Conservation (phyloP, 2,797 vertebrate genomes). For the Prunella strophiata region DNA sequence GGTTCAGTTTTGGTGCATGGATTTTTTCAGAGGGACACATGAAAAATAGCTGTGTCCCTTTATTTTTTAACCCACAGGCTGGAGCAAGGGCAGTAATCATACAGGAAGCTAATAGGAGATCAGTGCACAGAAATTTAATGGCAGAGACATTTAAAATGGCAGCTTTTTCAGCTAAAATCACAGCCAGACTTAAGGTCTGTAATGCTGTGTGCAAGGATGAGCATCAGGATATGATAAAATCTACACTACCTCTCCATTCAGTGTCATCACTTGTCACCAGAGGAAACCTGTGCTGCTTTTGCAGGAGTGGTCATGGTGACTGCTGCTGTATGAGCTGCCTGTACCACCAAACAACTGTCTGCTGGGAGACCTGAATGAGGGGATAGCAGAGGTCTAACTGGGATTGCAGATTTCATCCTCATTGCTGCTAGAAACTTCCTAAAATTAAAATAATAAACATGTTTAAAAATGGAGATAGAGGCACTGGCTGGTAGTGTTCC, state of each 20-base stretch:
- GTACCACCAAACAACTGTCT: not conserved
- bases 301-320: not conserved
- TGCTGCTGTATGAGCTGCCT: not conserved
- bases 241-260: not conserved
- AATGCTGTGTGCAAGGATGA: rapidly evolving
- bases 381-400: not conserved
- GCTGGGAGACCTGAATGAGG: not conserved
- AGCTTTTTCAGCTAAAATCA: not conserved
- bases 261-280: not conserved
- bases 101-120: not conserved
- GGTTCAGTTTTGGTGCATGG: not conserved
- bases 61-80: not conserved
- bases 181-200: not conserved
- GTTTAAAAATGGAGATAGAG: rapidly evolving
- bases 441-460: not conserved
- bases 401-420: not conserved
- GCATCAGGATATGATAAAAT: not conserved
- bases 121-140: not conserved
- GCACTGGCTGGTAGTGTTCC: not conserved
- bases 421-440: not conserved
- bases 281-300: not conserved
- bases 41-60: not conserved
- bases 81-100: not conserved
- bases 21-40: not conserved
- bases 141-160: not conserved